Base-by-base conservation (phyloP, 2,797 vertebrate genomes). In the Lagodon rhomboides region DNA sequence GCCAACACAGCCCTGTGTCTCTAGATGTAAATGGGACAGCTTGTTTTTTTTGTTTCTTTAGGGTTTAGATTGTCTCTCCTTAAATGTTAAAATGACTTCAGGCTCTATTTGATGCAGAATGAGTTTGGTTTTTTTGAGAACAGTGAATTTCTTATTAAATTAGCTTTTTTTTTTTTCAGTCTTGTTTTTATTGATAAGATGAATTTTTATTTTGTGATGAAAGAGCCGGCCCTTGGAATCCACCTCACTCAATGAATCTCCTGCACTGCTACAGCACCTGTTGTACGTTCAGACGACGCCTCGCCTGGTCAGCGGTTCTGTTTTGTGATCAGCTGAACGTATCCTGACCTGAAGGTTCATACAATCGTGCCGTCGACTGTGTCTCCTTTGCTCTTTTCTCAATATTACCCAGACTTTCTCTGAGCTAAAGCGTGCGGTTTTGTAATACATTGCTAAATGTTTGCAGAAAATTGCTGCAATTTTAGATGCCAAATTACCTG, bases 401-500 rank as follows among this genome's bases (percentile, higher is more conserved):
- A 67, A 64, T 74, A 73, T 66, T 69, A 59, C 58, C 60, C 65
- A 58, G 43, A 78, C 71, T 73, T 79, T 68, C 64, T 85, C 69
- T 73, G 47, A 82, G 69, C 62, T 76, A 74, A 78, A 82, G 68
- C 75, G 71, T 72, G 54, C 85, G 88, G 92, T 90, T 72, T 49
- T 81, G 84, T 80, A 79, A 82, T 69, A 68, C 49, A 89, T 79
- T 75, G 51, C 75, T 79, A 70, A 85, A 87, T 83, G 83, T 90
- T 91, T 86, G 65, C 68, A 68, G 88, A 87, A 92, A 94, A 93
- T 92, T 38, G 81, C 70, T 60, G 49, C 72, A 86, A 90, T 93
- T 92, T 82, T 68, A 76, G 72, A 68, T 73, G 65, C 78, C 70
- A 79, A 91, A 91, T 89, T 73, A 90, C 83, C 79, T 83, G 72